Percentiles rank a stretch among this genome's conserved stretches.
Conservation (phyloP, 2,888 invertebrate genomes). For the Drosophila quasianomalipes region DNA sequence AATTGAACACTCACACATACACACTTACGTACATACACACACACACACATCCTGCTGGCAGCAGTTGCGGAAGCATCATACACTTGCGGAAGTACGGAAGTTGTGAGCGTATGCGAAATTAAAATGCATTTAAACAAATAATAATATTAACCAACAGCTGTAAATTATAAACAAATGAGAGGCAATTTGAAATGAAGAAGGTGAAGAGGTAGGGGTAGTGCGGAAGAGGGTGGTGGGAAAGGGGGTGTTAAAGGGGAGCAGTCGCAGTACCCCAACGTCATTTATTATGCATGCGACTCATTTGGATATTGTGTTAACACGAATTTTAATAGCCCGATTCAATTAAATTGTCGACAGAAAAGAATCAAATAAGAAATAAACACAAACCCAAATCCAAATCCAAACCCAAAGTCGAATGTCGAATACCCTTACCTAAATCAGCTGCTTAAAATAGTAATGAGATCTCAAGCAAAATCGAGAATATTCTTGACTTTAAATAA, state of each 20-base stretch:
- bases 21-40: neutral
- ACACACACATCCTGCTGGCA: slow-evolving; percentile 21
- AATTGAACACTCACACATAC: slow-evolving; percentile 12
- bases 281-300: slow-evolving; percentile 51
- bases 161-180: slow-evolving; percentile 58
- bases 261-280: slow-evolving; percentile 7
- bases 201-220: neutral
- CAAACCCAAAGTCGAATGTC: neutral
- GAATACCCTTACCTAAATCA: slow-evolving; percentile 6
- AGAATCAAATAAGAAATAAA: neutral
- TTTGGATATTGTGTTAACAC: slow-evolving; percentile 67
- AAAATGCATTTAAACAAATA: slow-evolving; percentile 50
- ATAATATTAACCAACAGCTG: slow-evolving; percentile 31
- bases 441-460: neutral
- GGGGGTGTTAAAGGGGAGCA: neutral
- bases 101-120: slow-evolving; percentile 45
- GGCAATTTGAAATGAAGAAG: neutral
- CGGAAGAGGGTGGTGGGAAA: neutral
- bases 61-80: slow-evolving; percentile 27
- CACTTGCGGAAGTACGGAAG: slow-evolving; percentile 53
- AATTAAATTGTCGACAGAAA: slow-evolving; percentile 46
- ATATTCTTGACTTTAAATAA: neutral
- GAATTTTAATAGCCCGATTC: slow-evolving; percentile 76
- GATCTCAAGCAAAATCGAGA: too few species aligned
- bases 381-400: neutral